Base-by-base conservation (phyloP, 1,140 invertebrate genomes). In the Hylaeus anthracinus region DNA sequence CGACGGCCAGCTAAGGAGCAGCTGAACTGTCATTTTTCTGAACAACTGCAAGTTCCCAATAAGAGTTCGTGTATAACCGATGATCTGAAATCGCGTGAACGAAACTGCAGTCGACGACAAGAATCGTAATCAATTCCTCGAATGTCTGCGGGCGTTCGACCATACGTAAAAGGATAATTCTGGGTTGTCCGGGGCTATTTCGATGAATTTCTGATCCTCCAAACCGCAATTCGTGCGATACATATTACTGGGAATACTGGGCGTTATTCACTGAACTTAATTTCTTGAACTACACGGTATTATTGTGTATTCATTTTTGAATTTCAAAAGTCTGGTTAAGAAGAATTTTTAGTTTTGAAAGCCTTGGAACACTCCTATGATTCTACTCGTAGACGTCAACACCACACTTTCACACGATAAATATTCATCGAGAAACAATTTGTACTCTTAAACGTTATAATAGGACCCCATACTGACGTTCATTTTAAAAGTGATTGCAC, bases 51-150 rank as follows among this genome's bases (percentile, higher is more conserved):
- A 48, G 60, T 39, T 14, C 37, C 37, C 9, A n/a, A 8, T 14
- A 51, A n/a, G 8, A 37, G 15, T 53, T 43, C 51, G 0, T 1
- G 43, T 37, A 43, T 37, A 43, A 60, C 26, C 58, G 51, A 56
- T 72, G 69, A 61, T n/a, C 37, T 53, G 53, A 37, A 48, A 63
- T 55, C 56, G 74, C 39, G 53, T 65, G 72, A 83, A 79, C 48
- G 15, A 53, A 72, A 78, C 81, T 41, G 60, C 15, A 26, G 41
- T 43, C 45, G 63, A 64, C 55, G 64, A 77, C 55, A 67, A 60
- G 45, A 78, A 70, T 45, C 53, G 41, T 71, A 63, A 82, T 82
- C 55, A 70, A 81, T 85, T 73, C 69, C n/a, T 12, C 70, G 81
- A 48, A 51, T 56, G n/a, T 58, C 41, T 5, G n/a, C 37, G 56